A percentile compares a stretch with the other conserved stretches of the same genome.
Evolutionary conservation across 2,888 invertebrate genomes (phyloP).

Genomic region (Synanthedon vespiformis): DNA sequence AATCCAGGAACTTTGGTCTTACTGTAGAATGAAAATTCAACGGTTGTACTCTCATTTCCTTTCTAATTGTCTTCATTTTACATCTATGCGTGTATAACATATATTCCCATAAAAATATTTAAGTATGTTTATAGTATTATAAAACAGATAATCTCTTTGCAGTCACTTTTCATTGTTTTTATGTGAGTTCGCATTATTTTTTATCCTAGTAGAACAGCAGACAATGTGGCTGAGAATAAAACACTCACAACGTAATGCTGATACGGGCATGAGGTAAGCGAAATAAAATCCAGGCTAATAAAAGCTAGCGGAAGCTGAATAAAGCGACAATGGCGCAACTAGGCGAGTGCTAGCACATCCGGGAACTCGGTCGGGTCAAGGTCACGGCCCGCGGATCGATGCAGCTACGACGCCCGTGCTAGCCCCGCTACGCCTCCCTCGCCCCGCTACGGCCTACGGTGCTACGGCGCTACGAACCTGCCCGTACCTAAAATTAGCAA

Average conservation of each 20-base stretch:
- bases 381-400: slow-evolving; percentile 75
- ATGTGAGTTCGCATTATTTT: background rate
- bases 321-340: slow-evolving; percentile 57
- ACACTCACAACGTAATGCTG: background rate
- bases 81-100: no score
- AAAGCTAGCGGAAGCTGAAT: slow-evolving; percentile 43
- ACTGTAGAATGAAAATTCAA: no score
- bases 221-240: background rate
- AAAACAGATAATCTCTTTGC: no score
- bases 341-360: slow-evolving; percentile 53
- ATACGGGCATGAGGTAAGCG: slow-evolving; percentile 17
- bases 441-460: slow-evolving; percentile 20
- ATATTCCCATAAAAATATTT: no score
- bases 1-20: no score
- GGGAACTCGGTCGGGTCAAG: slow-evolving; percentile 74
- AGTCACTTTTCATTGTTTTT: no score
- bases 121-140: no score
- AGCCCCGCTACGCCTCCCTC: slow-evolving; percentile 22
- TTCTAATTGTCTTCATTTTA: no score
- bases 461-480: slow-evolving; percentile 18
- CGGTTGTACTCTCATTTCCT: no score
- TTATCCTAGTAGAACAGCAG: background rate
- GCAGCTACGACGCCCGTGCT: slow-evolving; percentile 63
- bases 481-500: background rate
- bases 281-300: slow-evolving; percentile 50